phyloP scores from a whole-genome alignment of 2,888 invertebrate species.

The Cheilosia impressa region DNA sequence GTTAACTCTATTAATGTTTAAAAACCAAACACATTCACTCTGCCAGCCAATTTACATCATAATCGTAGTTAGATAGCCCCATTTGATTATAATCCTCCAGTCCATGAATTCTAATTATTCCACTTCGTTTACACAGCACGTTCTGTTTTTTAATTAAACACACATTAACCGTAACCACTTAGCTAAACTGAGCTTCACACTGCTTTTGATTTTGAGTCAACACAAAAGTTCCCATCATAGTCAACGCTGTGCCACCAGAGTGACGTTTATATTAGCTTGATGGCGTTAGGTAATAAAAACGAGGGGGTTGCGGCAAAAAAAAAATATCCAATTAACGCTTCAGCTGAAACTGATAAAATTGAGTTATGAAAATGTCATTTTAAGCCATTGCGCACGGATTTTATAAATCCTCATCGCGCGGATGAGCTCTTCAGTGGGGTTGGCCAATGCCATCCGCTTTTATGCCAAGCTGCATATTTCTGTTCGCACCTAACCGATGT shows the following conservation, averaged over 20 bases:
- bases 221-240: slow-evolving; percentile 45
- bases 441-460: not conserved
- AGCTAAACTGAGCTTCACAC: slow-evolving; percentile 31
- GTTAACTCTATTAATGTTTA: not conserved
- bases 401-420: slow-evolving; percentile 8
- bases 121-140: slow-evolving; percentile 9
- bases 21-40: not conserved
- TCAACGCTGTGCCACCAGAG: slow-evolving; percentile 13
- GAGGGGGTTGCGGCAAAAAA: too few species aligned
- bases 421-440: not conserved
- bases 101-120: slow-evolving; percentile 15
- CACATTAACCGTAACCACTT: slow-evolving; percentile 16
- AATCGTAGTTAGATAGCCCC: not conserved
- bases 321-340: slow-evolving; percentile 49
- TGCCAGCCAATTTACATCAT: not conserved
- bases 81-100: not conserved
- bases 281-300: slow-evolving; percentile 11
- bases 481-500: slow-evolving; percentile 31
- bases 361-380: slow-evolving; percentile 60
- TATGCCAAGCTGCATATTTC: slow-evolving; percentile 11
- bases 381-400: slow-evolving; percentile 40
- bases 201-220: slow-evolving; percentile 42
- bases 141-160: slow-evolving; percentile 6
- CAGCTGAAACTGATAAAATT: slow-evolving; percentile 57
- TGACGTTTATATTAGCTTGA: slow-evolving; percentile 42